phyloP scores from a whole-genome alignment of 1,140 invertebrate genomes.

The Diploscapter pachys region DNA sequence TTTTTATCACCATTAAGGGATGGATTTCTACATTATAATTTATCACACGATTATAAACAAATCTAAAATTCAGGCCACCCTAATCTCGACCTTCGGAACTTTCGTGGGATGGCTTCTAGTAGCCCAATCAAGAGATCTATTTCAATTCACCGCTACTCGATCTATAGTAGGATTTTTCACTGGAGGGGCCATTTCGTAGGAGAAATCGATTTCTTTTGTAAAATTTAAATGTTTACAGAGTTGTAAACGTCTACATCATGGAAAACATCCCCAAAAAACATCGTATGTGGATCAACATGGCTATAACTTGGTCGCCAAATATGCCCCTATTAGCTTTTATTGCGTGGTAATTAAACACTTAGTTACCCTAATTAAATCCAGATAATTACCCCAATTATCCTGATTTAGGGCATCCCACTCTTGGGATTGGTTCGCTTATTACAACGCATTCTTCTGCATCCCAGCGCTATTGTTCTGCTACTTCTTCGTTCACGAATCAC shows the following conservation, averaged over 20 bases:
- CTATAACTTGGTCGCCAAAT: constrained; percentile 33
- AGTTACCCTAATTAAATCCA: neutral
- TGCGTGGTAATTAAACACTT: neutral
- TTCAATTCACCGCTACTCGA: constrained; percentile 31
- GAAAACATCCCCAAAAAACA: constrained; percentile 43
- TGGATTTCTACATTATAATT: neutral
- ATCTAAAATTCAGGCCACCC: constrained; percentile 24
- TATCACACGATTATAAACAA: neutral
- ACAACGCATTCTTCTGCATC: constrained; percentile 20
- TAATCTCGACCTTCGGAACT: constrained; percentile 28
- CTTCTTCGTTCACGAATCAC: constrained; percentile 33
- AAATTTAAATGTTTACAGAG: constrained; percentile 16
- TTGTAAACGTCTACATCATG: constrained; percentile 36
- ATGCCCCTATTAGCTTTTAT: neutral
- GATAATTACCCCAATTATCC: constrained; percentile 15
- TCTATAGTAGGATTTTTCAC: constrained; percentile 37
- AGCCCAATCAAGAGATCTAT: constrained; percentile 16
- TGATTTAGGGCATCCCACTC: constrained; percentile 15
- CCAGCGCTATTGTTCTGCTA: constrained; percentile 31
- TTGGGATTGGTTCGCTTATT: constrained; percentile 15
- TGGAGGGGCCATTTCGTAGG: constrained; percentile 36
- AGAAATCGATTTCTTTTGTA: constrained; percentile 1
- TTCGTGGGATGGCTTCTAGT: constrained; percentile 27
- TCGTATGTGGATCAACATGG: constrained; percentile 40
- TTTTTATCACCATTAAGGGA: too few relatives aligned